Base-by-base conservation (phyloP, 2,888 invertebrate genomes). In the Hyposoter dolosus region DNA sequence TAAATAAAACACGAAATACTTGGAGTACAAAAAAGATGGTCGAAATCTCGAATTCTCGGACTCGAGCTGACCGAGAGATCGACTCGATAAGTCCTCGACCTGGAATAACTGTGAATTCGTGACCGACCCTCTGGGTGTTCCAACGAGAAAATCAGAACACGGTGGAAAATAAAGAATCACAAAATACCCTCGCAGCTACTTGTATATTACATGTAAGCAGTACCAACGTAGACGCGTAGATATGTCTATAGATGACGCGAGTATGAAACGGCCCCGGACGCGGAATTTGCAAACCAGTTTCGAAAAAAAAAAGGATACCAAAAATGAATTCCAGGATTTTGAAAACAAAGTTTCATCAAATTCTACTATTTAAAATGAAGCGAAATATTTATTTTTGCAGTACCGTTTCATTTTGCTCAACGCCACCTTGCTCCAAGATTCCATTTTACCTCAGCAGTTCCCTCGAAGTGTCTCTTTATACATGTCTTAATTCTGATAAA, bases 101-200 rank as follows among this genome's bases (percentile, higher is more conserved):
- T 75, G 68, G 68, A 75, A 75, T 83, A 79, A 80, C 75, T 80
- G 80, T 84, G 50, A 80, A 84, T 84, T 84, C 75, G 79, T 80
- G 50, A 71, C 69, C 53, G 28, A 74, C 19, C 65, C 47, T 19
- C 3, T 47, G 47, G 28, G 60, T 75, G 50, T 47, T 43, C 75
- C 35, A 71, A 75, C 69, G 69, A 69, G 63, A 71, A 65, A 65
- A 72, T 72, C 50, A 75, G 50, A 68, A 40, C 23, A 66, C 78
- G 40, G 7, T 17, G 69, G 50, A 71, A 78, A 83, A 83, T 78
- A 66, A 17, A 56, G 23, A 45, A 60, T 40, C 56, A 56, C 68
- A 17, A 75, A 81, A 68, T 82, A 43, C 45, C 66, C 17, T 12
- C 7, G 35, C 19, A 35, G 50, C 47, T 53, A 66, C 19, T 3